Evolutionary conservation across 2,888 invertebrate species (phyloP), one percentile per base, ranked within the genome.

Genomic region (Bibio marci): DNA sequence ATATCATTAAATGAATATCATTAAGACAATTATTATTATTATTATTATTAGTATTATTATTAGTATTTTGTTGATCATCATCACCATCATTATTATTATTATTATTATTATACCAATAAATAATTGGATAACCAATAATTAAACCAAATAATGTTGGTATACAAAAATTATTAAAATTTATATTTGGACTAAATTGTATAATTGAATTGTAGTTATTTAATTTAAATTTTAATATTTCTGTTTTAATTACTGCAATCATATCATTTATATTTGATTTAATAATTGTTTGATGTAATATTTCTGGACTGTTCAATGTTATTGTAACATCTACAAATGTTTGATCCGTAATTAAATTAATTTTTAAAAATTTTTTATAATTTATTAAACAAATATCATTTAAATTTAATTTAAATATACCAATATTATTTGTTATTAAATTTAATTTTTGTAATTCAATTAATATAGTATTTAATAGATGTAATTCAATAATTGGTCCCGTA

Each of bases 71-170:
- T 22, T 22, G 22, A 22, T 22, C 8, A 8, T 6, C 22, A 8
- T 22, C 22, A 8, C 8, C 22, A 8, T 22, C 22, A 8, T 22
- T 8, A n/a, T 32, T 35, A 19, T 36, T 17, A 13, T 40, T 35
- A 13, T 12, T 28, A 5, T 41, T 37, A 35, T 47, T 39, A 34
- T 49, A 49, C 50, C 50, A 57, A 42, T 56, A 56, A 11, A 58
- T 46, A 27, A 53, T 44, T 12, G 58, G 58, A 45, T 52, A 58
- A 15, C 54, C 54, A 19, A 56, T 45, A 25, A 57, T 41, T 8
- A 52, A 31, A 2, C 58, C 58, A 41, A 52, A 47, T 5, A 57
- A 22, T 7, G 50, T 49, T 12, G 57, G 51, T 25, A 54, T 38
- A 46, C 52, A 54, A 47, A 50, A 52, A 27, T 44, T 43, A 13